A percentile compares a stretch with the other conserved stretches of the same genome.
Evolutionary conservation across 2,797 vertebrate genomes (phyloP).

Genomic region (Enteromius trimaculatus): DNA sequence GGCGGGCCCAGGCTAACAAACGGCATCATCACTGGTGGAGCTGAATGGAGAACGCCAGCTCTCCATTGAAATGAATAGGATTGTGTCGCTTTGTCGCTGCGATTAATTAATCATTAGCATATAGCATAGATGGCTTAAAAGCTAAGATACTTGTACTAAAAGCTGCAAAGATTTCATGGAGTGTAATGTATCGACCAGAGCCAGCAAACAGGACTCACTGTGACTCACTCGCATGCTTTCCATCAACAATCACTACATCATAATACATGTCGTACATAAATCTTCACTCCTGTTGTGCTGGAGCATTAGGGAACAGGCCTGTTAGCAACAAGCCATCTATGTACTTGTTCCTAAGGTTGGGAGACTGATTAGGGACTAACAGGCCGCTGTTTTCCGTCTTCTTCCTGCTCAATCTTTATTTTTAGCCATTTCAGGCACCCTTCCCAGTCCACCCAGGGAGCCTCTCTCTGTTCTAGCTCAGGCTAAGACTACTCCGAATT

Average conservation of each 20-base stretch:
- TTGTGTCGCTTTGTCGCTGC: too few species aligned
- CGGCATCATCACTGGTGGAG: too few species aligned
- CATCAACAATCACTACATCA: conserved; percentile 27
- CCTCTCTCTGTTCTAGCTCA: conserved; percentile 50
- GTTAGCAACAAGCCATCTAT: conserved; percentile 42
- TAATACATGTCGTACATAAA: conserved; percentile 27
- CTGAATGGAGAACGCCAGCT: too few species aligned
- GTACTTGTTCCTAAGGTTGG: conserved; percentile 36
- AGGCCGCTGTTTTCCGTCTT: conserved; percentile 26
- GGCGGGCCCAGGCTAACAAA: too few species aligned
- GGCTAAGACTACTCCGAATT: conserved; percentile 33
- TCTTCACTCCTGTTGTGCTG: conserved; percentile 17
- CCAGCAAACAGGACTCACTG: conserved; percentile 1
- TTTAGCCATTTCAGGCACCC: conserved; percentile 53
- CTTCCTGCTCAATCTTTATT: conserved; percentile 45
- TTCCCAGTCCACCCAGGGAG: conserved; percentile 58
- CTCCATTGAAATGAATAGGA: too few species aligned
- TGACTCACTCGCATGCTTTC: conserved; percentile 30
- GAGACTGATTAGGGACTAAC: conserved; percentile 30
- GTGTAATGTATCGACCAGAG: conserved; percentile 1
- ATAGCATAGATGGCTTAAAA: not conserved
- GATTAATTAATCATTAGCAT: not conserved
- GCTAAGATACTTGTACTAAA: conserved; percentile 11
- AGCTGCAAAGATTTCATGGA: not conserved
- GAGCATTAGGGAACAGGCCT: conserved; percentile 27